Base-by-base conservation (phyloP, 1,140 invertebrate species). In the Linepithema humile region DNA sequence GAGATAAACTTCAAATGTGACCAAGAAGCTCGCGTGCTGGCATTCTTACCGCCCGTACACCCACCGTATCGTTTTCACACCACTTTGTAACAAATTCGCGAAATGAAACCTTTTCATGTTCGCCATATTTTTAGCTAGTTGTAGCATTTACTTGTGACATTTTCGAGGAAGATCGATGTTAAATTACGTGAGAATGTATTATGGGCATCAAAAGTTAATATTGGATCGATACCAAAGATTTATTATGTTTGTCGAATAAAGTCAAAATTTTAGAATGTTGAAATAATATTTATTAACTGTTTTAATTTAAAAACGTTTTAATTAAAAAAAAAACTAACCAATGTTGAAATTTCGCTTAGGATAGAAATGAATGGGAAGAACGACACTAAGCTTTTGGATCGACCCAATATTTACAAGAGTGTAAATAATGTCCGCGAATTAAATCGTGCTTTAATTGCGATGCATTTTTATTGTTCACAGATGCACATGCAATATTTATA, bases 391-490 rank as follows among this genome's bases (percentile, higher is more conserved):
- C 32, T 65, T 55, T 80, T 2, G 35, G 29, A 69, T 5, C 64
- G 40, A 69, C 38, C 7, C 29, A 26, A 80, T 80, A 43, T 70
- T 80, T 55, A 55, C 23, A 15, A 55, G 43, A 43, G 17, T 80
- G 48, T 70, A 80, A 43, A 80, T 80, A 80, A 32, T 80, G 48
- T 29, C 48, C 50, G 1, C 53, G 70, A 75, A 38, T 38, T 53
- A 29, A 10, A 72, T 15, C 45, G 26, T 55, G 43, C 32, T 67
- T 82, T 57, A 45, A 7, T 45, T 60, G 57, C 32, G 67, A 45
- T 38, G n/a, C 35, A 70, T 84, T 74, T 83, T 72, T 50, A 45
- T 85, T 86, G 45, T 82, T 72, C 65, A 67, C 69, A 40, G 83
- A 20, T 72, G n/a, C n/a, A n/a, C n/a, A n/a, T 69, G 72, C 67